These are phyloP conservation scores for Cisticola juncidis DNA, from an alignment of 2,113 vertebrate species.

Conservation along the genomic window DNA sequence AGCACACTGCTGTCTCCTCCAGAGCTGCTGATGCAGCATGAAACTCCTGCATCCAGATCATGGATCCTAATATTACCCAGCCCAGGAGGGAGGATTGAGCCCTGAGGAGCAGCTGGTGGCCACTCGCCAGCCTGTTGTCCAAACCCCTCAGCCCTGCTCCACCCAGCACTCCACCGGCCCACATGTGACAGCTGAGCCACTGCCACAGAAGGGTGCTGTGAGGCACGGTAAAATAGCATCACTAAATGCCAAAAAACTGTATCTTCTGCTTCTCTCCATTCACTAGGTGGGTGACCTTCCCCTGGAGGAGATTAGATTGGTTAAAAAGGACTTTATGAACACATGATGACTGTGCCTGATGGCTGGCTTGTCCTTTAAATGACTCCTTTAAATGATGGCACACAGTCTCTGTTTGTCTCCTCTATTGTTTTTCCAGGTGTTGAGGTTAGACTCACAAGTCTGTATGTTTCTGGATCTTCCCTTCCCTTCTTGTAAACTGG, in stretches of 20 bases:
- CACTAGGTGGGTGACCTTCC: accelerated
- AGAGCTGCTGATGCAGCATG: background rate
- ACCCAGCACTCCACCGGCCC: accelerated
- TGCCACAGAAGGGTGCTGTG: background rate
- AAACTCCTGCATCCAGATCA: background rate
- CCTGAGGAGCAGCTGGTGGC: background rate
- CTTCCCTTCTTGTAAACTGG: background rate
- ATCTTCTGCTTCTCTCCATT: background rate
- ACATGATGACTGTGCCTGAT: background rate
- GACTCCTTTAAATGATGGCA: background rate
- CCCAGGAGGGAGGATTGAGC: background rate
- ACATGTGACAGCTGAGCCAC: accelerated
- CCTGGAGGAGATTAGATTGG: background rate
- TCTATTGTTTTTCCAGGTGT: background rate
- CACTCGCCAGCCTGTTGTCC: no score
- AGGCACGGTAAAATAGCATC: background rate
- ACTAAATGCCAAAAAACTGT: background rate
- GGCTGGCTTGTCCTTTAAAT: background rate
- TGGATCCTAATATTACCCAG: background rate
- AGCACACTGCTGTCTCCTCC: background rate
- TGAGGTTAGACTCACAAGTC: background rate
- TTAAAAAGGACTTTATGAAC: background rate
- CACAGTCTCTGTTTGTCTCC: background rate
- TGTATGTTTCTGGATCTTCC: background rate
- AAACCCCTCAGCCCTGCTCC: background rate